Conservation (phyloP, 64 coral and sea anemone species). For the Trachythela sp. region DNA sequence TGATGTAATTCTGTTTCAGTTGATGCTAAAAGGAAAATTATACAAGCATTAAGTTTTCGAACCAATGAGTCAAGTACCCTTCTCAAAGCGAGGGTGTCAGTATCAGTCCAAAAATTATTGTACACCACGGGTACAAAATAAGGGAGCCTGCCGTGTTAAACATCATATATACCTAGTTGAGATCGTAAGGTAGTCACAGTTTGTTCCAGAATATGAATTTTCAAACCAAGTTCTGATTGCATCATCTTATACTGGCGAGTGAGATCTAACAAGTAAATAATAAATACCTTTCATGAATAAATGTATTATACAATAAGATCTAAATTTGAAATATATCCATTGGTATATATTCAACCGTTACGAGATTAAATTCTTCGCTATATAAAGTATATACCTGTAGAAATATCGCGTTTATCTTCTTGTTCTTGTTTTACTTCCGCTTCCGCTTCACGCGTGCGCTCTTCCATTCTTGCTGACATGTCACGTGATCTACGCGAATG, state of each 20-base stretch:
- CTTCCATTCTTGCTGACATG: constrained; percentile 88
- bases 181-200: constrained; percentile 82
- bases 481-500: constrained; percentile 79
- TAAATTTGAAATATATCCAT: not conserved
- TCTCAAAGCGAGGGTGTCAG: too few relatives aligned
- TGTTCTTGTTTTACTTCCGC: constrained; percentile 88
- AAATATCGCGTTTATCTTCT: constrained; percentile 91
- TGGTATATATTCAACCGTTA: too few relatives aligned
- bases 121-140: too few relatives aligned
- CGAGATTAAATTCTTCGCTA: too few relatives aligned
- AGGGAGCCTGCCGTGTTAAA: too few relatives aligned
- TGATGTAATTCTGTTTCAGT: constrained; percentile 78
- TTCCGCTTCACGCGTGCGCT: constrained; percentile 80
- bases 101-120: not conserved
- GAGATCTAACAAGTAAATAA: constrained; percentile 52
- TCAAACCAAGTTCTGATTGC: constrained; percentile 96
- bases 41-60: not conserved
- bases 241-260: constrained; percentile 98
- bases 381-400: constrained; percentile 74
- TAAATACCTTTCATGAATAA: too few relatives aligned
- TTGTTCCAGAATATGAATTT: constrained; percentile 96
- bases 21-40: constrained; percentile 28
- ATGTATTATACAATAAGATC: too few relatives aligned
- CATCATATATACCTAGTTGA: constrained; percentile 77
- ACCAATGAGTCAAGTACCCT: too few relatives aligned